Evolutionary conservation across 2,797 vertebrate species (phyloP).

Genomic region (Melanotaenia boesemani): DNA sequence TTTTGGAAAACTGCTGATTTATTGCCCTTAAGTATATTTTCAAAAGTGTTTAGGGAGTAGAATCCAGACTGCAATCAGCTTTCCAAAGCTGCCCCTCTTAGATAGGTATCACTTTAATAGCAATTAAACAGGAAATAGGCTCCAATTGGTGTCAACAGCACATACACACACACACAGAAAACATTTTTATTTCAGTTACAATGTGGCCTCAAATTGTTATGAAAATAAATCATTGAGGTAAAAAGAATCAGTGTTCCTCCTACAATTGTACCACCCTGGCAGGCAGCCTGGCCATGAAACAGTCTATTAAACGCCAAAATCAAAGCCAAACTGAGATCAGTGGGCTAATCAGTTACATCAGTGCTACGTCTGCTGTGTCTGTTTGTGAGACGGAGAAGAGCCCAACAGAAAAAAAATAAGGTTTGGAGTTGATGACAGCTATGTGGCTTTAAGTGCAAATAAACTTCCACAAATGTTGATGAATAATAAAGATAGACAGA

Average conservation of each 20-base stretch:
- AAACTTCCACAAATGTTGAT: not conserved
- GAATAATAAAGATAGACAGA: not conserved
- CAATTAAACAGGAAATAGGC: slow-evolving; percentile 50
- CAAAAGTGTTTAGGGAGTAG: slow-evolving; percentile 11
- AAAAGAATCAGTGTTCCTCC: not conserved
- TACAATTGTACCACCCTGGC: not conserved
- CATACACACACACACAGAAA: not conserved
- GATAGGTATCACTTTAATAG: slow-evolving; percentile 68
- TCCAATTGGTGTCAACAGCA: slow-evolving; percentile 4
- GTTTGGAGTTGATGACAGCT: not conserved
- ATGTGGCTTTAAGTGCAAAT: not conserved
- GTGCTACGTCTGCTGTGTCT: not conserved
- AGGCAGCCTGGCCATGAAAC: not conserved
- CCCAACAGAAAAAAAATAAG: not conserved
- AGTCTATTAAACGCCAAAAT: not conserved
- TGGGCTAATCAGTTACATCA: not conserved
- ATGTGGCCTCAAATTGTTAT: not conserved
- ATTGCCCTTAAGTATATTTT: not conserved
- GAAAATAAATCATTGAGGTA: not conserved
- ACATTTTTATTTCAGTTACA: not conserved
- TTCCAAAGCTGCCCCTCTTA: slow-evolving; percentile 30
- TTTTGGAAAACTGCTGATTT: not conserved
- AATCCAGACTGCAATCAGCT: slow-evolving; percentile 36
- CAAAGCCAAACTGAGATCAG: not conserved
- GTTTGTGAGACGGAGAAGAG: not conserved